Base-by-base conservation (phyloP, 2,113 vertebrate genomes). In the Sinosuthora webbiana region DNA sequence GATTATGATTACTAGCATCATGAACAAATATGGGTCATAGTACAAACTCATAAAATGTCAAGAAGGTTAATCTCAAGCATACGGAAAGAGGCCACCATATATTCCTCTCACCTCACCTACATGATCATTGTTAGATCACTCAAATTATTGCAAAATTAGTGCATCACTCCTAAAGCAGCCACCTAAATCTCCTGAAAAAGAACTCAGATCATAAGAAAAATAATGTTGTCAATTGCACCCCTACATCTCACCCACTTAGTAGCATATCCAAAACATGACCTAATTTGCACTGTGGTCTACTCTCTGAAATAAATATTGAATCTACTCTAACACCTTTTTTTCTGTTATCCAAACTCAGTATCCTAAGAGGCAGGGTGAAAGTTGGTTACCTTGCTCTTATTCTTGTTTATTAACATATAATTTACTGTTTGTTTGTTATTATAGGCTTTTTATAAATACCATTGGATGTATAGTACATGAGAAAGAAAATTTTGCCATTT, bases 401-500 rank as follows among this genome's bases (percentile, higher is more conserved):
- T 74, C 35, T 35, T 77, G 13, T 28, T 68, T 55, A 71, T 27
- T 49, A 35, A n/a, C 0, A 24, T 10, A 5, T 16, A 35, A 64
- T 68, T 90, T 88, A 52, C 24, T 8, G 13, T 25, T 80, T 76
- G 50, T 83, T 60, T 30, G 45, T 65, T 69, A 39, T 41, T 64
- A 53, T 30, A 21, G 4, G 9, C 12, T 57, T 15, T 49, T 77
- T 76, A 62, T 79, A 83, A 68, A 24, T 42, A 63, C 10, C 8
- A 2, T 10, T 70, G 30, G 17, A 49, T 31, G 12, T 28, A 12
- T 31, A 13, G 15, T 24, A 39, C 5, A 10, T 0, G 0, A 68
- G 9, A 74, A 60, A 64, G 23, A 39, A 69, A 77, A 79, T 35
- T 9, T 6, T 30, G 12, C 8, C 7, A 14, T 65, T 89, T 85